Evolutionary conservation across 2,888 invertebrate species (phyloP).

Genomic region (Steinernema scapterisci): DNA sequence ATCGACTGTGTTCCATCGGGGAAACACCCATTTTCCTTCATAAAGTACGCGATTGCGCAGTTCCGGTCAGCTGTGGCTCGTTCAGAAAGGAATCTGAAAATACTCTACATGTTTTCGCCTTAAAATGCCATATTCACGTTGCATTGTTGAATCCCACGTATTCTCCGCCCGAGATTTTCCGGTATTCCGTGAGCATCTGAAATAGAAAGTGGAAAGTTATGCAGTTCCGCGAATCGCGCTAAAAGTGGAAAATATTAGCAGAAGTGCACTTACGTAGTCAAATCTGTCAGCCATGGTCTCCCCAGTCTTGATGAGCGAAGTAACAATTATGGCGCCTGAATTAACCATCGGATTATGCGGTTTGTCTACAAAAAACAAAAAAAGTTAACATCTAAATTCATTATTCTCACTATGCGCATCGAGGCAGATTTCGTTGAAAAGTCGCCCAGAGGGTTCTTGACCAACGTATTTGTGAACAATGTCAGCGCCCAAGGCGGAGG

Average conservation of each 20-base stretch:
- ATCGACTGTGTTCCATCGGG: constrained; percentile 46
- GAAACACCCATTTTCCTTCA: constrained; percentile 83
- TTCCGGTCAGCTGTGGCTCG: constrained; percentile 95
- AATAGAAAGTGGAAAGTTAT: constrained; percentile 26
- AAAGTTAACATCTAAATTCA: neutral
- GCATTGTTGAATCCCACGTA: constrained; percentile 89
- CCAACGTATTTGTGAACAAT: constrained; percentile 48
- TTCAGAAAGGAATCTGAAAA: constrained; percentile 73
- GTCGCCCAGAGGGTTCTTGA: constrained; percentile 57
- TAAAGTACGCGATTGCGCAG: constrained; percentile 94
- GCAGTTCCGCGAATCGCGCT: too few species aligned
- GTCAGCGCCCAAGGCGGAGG: constrained; percentile 58
- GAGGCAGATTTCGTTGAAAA: constrained; percentile 59
- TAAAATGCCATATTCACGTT: constrained; percentile 71
- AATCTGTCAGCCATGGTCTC: constrained; percentile 69
- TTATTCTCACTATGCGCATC: constrained; percentile 46
- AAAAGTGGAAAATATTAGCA: too few species aligned
- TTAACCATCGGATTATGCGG: constrained; percentile 99
- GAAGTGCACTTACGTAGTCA: constrained; percentile 60
- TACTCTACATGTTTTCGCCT: neutral
- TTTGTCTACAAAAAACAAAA: constrained; percentile 76
- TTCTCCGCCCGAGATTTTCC: constrained; percentile 81
- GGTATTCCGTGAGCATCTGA: constrained; percentile 65
- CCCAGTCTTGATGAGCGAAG: constrained; percentile 75
- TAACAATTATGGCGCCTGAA: constrained; percentile 90